Conservation (phyloP, 23 tunicate species). For the Trididemnum clinides region DNA sequence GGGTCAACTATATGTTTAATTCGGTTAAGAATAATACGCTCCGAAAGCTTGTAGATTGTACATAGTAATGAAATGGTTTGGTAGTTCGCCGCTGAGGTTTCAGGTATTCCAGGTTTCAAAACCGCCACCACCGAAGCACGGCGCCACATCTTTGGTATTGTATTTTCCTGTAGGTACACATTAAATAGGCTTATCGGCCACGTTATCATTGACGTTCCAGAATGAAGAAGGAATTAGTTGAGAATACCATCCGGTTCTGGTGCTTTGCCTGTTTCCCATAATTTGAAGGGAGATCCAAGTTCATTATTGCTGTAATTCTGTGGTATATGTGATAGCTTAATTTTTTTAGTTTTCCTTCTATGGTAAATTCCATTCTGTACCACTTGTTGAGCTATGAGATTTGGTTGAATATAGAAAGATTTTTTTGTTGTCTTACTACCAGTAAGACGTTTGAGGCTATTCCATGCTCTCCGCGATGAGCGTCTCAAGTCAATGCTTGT, state of each 20-base stretch:
- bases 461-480: neutral
- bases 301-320: neutral
- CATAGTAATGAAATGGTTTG: neutral
- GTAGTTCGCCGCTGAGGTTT: neutral
- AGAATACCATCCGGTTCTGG: neutral
- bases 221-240: neutral
- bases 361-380: neutral
- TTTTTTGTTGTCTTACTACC: neutral
- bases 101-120: neutral
- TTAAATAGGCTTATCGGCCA: neutral
- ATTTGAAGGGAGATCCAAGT: neutral
- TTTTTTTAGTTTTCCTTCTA: neutral
- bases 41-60: neutral
- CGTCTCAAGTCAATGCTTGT: neutral
- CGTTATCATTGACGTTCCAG: neutral
- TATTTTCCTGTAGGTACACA: neutral
- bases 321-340: neutral
- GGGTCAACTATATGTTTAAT: neutral
- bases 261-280: neutral
- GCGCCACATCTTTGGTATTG: neutral
- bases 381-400: neutral
- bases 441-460: neutral
- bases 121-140: neutral
- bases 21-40: neutral
- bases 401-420: neutral